Conservation (phyloP, 2,797 vertebrate genomes). For the Tauraco hartlaubi region DNA sequence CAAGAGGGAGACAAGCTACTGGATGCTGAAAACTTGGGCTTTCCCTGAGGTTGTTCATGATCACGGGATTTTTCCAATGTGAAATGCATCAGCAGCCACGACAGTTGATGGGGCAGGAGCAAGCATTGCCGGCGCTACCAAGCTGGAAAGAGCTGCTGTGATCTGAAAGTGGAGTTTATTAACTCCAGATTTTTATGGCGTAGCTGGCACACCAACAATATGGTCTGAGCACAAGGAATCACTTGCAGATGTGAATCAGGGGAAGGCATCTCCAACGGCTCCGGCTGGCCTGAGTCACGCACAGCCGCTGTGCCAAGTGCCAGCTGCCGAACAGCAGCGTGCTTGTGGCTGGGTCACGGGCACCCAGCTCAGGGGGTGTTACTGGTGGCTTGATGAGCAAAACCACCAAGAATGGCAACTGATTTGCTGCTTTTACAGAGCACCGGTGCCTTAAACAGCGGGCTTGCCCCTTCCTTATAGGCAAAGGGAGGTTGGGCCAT, state of each 20-base stretch:
- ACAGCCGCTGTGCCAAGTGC: conserved; percentile 30
- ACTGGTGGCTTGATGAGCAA: not conserved
- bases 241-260: conserved; percentile 66
- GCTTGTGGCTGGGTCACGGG: not conserved
- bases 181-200: conserved; percentile 69
- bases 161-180: conserved; percentile 59
- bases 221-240: conserved; percentile 26
- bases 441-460: not conserved
- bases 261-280: conserved; percentile 67
- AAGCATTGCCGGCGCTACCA: not conserved
- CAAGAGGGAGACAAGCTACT: not conserved
- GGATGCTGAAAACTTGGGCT: not conserved
- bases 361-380: not conserved
- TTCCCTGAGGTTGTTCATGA: not conserved
- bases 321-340: conserved; percentile 26
- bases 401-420: not conserved
- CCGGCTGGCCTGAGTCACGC: conserved; percentile 67
- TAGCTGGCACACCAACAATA: conserved; percentile 51
- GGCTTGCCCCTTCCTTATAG: not conserved
- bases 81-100: not conserved
- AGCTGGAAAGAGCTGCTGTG: conserved; percentile 36
- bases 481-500: not conserved
- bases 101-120: not conserved
- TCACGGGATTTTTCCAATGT: not conserved
- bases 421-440: not conserved